Conservation (phyloP, 2,888 invertebrate genomes). For the Thelaira solivaga region DNA sequence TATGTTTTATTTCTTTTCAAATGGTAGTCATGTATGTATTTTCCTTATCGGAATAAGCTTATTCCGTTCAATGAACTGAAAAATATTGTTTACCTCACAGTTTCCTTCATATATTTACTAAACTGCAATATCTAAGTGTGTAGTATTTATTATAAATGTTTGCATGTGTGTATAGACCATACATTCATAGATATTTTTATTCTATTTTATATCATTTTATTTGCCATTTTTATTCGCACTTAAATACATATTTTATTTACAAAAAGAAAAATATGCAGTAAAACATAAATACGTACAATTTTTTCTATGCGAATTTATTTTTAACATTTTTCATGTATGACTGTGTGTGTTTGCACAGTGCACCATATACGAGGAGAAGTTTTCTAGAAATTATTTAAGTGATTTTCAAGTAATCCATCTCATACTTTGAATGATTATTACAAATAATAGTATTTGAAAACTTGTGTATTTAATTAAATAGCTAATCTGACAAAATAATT, state of each 20-base stretch:
- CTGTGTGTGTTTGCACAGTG: too few relatives aligned
- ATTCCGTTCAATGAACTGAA: conserved; percentile 76
- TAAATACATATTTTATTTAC: neutral
- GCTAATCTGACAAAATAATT: too few relatives aligned
- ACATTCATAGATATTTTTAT: neutral
- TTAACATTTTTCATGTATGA: conserved; percentile 18
- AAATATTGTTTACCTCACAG: conserved; percentile 75
- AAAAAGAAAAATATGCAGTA: neutral
- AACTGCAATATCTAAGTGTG: too few relatives aligned
- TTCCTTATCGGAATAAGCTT: conserved; percentile 74
- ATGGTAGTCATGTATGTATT: conserved; percentile 43
- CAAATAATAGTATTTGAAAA: neutral
- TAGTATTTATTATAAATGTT: neutral
- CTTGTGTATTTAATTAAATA: neutral
- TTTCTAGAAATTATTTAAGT: neutral
- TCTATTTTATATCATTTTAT: neutral
- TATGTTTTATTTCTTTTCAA: conserved; percentile 51
- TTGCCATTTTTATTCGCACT: conserved; percentile 8
- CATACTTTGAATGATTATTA: neutral
- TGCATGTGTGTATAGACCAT: neutral
- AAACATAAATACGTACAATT: neutral
- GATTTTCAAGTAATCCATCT: neutral
- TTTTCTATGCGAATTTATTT: neutral
- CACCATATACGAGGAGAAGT: neutral
- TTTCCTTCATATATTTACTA: conserved; percentile 62